A percentile compares a stretch with the other conserved stretches of the same genome.
Evolutionary conservation across 2,888 invertebrate genomes (phyloP).

Genomic region (Biston stratarius): DNA sequence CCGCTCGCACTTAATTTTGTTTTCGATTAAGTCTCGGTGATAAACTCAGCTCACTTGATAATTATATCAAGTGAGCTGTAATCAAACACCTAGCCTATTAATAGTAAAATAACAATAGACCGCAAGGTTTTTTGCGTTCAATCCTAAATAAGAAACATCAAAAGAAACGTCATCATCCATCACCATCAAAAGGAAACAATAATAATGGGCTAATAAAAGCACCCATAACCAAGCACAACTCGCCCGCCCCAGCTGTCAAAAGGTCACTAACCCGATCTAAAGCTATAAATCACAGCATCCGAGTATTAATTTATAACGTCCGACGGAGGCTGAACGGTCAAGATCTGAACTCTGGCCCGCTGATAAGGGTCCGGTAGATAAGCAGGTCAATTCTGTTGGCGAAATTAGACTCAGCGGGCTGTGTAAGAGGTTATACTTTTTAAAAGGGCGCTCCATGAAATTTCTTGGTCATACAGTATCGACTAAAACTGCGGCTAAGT

Average conservation of each 20-base stretch:
- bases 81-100: too few relatives aligned
- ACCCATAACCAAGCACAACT: constrained; percentile 11
- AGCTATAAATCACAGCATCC: constrained; percentile 47
- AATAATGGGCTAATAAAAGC: constrained; percentile 11
- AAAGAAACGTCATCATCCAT: constrained; percentile 1
- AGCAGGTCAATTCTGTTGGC: constrained; percentile 29
- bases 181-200: constrained; percentile 15
- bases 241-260: constrained; percentile 40
- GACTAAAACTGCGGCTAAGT: too few relatives aligned
- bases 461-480: neutral
- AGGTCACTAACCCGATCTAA: constrained; percentile 48
- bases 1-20: too few relatives aligned
- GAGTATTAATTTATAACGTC: constrained; percentile 44
- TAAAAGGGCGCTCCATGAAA: neutral
- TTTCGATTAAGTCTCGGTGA: too few relatives aligned
- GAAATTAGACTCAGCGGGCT: constrained; percentile 6
- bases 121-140: too few relatives aligned
- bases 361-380: constrained; percentile 37
- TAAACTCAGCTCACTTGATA: too few relatives aligned
- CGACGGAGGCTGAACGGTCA: constrained; percentile 26
- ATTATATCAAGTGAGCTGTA: too few relatives aligned
- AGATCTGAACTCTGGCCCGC: constrained; percentile 31
- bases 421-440: constrained; percentile 2
- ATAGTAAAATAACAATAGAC: too few relatives aligned
- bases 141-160: neutral